Conservation (phyloP, 2,888 invertebrate species). For the Sepiola atlantica region DNA sequence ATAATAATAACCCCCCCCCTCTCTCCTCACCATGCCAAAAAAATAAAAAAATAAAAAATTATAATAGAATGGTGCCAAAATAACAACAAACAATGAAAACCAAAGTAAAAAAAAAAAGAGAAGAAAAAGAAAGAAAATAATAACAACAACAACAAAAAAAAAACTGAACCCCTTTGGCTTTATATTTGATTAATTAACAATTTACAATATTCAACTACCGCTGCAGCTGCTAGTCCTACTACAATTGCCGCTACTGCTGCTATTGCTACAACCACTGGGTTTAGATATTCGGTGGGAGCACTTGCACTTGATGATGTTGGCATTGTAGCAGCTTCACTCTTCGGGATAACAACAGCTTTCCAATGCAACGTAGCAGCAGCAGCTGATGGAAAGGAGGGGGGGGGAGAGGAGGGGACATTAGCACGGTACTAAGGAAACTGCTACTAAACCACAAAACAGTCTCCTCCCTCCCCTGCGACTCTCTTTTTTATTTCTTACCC, state of each 20-base stretch:
- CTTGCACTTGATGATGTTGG: conserved; percentile 20
- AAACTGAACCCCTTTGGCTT: not conserved
- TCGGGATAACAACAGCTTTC: conserved; percentile 12
- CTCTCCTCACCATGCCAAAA: not conserved
- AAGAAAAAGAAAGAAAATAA: too few species aligned
- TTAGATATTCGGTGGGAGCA: not conserved
- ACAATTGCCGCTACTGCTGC: not conserved
- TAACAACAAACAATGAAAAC: not conserved
- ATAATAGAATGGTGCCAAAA: too few species aligned
- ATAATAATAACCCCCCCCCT: not conserved
- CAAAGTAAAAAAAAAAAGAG: not conserved
- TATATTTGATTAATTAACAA: conserved; percentile 32
- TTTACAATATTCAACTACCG: not conserved
- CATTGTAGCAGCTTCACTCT: conserved; percentile 9
- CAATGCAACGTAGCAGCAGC: not conserved
- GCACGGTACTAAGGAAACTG: conserved; percentile 9
- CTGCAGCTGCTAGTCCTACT: conserved; percentile 20
- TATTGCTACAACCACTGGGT: not conserved
- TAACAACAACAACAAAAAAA: too few species aligned
- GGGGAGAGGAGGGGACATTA: not conserved
- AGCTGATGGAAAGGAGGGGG: not conserved
- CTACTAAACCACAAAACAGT: not conserved
- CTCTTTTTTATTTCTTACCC: not conserved
- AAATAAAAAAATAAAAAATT: too few species aligned
- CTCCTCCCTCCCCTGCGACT: not conserved